Conservation (phyloP, 2,888 invertebrate genomes). For the Agrotis clavis region DNA sequence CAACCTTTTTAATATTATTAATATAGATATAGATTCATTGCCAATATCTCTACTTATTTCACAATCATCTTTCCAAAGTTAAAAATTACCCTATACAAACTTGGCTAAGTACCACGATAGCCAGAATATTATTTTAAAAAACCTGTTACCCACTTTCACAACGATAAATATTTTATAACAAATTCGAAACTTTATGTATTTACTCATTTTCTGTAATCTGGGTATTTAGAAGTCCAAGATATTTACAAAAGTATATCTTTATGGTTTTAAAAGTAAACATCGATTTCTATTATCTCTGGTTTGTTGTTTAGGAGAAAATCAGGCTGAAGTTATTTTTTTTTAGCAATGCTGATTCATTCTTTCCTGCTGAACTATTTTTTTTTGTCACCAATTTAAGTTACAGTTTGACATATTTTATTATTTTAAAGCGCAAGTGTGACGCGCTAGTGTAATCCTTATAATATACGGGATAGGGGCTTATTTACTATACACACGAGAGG, state of each 20-base stretch:
- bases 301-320: neutral
- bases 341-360: conserved; percentile 49
- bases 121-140: too few species aligned
- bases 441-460: conserved; percentile 61
- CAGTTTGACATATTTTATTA: conserved; percentile 49
- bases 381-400: conserved; percentile 36
- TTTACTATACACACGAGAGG: conserved; percentile 54
- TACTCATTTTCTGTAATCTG: neutral
- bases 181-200: neutral
- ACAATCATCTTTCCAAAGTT: too few species aligned
- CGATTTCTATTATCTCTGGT: neutral
- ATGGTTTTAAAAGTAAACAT: neutral
- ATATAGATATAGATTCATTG: too few species aligned
- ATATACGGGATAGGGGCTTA: conserved; percentile 56
- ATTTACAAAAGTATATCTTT: conserved; percentile 7
- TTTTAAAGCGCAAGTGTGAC: conserved; percentile 57
- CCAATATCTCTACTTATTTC: neutral
- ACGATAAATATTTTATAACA: conserved; percentile 2
- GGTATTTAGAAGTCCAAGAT: neutral
- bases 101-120: neutral
- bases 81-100: conserved; percentile 15
- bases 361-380: conserved; percentile 52
- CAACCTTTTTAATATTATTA: too few species aligned
- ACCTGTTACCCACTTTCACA: too few species aligned
- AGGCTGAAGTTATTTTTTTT: neutral